Conservation (phyloP, 2,888 invertebrate genomes). For the Ormia ochracea region DNA sequence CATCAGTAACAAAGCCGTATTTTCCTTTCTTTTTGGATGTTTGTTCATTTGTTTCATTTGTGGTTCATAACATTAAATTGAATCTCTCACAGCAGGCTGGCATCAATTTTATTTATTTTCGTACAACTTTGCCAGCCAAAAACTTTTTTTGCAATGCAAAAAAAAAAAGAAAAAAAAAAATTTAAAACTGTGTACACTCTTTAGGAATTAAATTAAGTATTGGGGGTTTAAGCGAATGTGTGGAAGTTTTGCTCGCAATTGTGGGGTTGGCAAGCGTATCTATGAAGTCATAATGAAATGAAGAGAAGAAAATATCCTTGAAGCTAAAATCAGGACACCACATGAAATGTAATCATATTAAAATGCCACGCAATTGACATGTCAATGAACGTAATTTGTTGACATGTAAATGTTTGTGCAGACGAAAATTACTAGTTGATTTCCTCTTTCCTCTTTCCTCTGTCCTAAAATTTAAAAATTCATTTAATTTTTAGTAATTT, state of each 20-base stretch:
- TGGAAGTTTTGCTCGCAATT: not conserved
- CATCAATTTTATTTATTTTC: constrained; percentile 59
- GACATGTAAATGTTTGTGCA: constrained; percentile 46
- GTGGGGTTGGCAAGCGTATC: constrained; percentile 7
- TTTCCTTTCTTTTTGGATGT: not conserved
- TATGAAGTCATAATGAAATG: constrained; percentile 38
- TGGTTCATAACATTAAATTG: constrained; percentile 59
- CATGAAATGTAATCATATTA: constrained; percentile 62
- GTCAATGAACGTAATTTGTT: constrained; percentile 57
- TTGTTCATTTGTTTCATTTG: constrained; percentile 34
- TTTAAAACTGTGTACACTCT: constrained; percentile 56
- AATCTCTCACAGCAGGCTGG: constrained; percentile 62
- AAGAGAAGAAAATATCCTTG: constrained; percentile 35
- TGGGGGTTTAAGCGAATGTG: not conserved
- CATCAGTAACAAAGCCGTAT: constrained; percentile 21
- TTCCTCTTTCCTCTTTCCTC: too few species aligned
- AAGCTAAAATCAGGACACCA: constrained; percentile 61
- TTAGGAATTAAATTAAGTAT: constrained; percentile 57
- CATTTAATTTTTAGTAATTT: too few species aligned
- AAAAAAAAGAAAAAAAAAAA: too few species aligned
- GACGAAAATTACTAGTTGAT: too few species aligned
- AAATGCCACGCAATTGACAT: constrained; percentile 62
- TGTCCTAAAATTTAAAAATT: too few species aligned
- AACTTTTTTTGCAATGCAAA: not conserved
- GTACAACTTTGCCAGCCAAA: not conserved